Base-by-base conservation (phyloP, 2,888 invertebrate genomes). In the Brachypalpus laphriformis region DNA sequence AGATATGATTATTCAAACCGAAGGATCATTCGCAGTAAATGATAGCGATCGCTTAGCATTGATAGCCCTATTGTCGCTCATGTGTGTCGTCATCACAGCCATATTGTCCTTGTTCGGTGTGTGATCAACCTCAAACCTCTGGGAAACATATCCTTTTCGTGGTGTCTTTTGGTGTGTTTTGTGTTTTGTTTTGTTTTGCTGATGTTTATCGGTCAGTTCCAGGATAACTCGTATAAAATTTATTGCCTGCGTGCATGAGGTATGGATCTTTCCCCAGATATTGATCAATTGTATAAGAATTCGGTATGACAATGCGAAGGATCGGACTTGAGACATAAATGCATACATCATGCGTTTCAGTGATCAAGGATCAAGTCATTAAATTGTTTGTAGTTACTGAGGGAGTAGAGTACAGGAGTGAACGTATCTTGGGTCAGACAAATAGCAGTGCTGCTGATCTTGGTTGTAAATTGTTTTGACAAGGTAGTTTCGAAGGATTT, bases 11-110 rank as follows among this genome's bases (percentile, higher is more conserved):
- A 76, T 77, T 65, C 65, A 51, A 72, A 72, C 47, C 9, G 34
- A 72, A 72, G 56, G 51, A 61, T 61, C 47, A 51, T 49, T 61
- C 70, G 56, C 54, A 61, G 22, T 37, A 57, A 66, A 31, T 51
- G 77, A 72, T 82, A 82, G 61, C 51, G 28, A 82, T 82, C 82
- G 22, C 28, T 31, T 20, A 63, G 37, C 61, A 82, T 82, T 82
- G 82, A 82, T 82, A 82, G 76, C 76, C 76, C 76, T 72, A 68
- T 82, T 76, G 63, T 66, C 42, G 65, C 20, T 56, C 72, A 28
- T 75, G 37, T 70, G 45, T 61, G 28, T 82, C 56, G 47, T 76
- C 80, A 56, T 28, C 37, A 37, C 8, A 20, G 42, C 20, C 68
- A 71, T 76, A 82, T 82, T 82, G 82, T 82, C 56, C 81, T 68